These are phyloP conservation scores for Camptogramma bilineatum DNA, from an alignment of 2,888 invertebrate species.

Conservation along the genomic window DNA sequence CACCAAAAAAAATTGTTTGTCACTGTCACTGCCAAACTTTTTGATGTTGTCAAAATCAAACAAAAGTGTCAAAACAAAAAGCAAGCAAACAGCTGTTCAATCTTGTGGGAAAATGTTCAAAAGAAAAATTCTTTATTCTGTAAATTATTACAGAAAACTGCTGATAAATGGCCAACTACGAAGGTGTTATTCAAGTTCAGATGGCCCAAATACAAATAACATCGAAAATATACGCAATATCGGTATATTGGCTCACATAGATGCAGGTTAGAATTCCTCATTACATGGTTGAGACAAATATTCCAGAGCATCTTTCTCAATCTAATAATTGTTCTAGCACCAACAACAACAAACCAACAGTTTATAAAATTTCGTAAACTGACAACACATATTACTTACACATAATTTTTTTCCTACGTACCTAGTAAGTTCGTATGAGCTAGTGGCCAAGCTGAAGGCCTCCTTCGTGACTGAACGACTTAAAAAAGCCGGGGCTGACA, in stretches of 20 bases:
- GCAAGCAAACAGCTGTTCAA: conserved; percentile 10
- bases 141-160: conserved; percentile 73
- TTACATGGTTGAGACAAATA: background rate
- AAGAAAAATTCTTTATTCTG: conserved; percentile 64
- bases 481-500: no score
- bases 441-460: no score
- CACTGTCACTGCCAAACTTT: background rate
- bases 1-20: background rate
- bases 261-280: conserved; percentile 89
- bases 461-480: no score
- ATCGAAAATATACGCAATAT: conserved; percentile 91
- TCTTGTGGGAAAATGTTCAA: conserved; percentile 17
- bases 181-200: conserved; percentile 55
- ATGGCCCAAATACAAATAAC: conserved; percentile 46
- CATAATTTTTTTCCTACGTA: background rate
- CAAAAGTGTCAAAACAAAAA: background rate
- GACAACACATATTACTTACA: background rate
- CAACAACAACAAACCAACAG: background rate
- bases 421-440: no score
- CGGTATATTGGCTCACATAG: conserved; percentile 97
- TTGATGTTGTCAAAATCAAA: background rate
- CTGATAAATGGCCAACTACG: conserved; percentile 61
- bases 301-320: background rate
- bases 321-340: background rate
- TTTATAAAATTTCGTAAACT: background rate